Conservation (phyloP, 2,888 invertebrate genomes). For the Micropterix aruncella region DNA sequence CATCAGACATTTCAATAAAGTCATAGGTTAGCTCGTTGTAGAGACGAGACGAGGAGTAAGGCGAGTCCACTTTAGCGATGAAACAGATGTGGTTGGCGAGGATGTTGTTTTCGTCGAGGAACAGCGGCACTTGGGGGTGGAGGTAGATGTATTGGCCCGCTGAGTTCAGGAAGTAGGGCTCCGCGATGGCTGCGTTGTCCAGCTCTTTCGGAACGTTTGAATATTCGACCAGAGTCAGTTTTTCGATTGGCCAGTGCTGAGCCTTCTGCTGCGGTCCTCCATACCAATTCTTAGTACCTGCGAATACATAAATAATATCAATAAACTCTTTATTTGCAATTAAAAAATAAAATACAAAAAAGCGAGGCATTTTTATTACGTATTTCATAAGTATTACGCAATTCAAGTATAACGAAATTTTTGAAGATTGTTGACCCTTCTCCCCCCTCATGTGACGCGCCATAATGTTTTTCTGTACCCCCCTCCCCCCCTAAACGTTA, state of each 20-base stretch:
- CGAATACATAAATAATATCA: too few relatives aligned
- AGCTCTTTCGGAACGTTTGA: constrained; percentile 43
- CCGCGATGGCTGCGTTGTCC: constrained; percentile 40
- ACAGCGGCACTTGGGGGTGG: constrained; percentile 48
- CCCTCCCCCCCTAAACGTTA: too few relatives aligned
- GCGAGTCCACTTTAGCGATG: constrained; percentile 28
- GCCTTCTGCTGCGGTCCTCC: constrained; percentile 47
- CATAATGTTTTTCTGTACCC: too few relatives aligned
- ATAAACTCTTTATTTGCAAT: too few relatives aligned
- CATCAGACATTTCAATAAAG: constrained; percentile 43
- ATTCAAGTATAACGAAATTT: too few relatives aligned
- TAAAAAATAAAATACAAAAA: too few relatives aligned
- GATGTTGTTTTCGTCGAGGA: constrained; percentile 51
- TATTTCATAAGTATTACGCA: too few relatives aligned
- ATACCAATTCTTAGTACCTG: constrained; percentile 50
- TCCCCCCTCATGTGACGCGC: too few relatives aligned
- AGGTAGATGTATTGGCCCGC: constrained; percentile 52
- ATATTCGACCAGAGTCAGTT: constrained; percentile 35
- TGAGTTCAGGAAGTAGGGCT: constrained; percentile 61
- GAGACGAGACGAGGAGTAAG: constrained; percentile 32
- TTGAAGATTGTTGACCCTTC: too few relatives aligned
- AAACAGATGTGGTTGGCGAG: constrained; percentile 41
- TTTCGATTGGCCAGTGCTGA: constrained; percentile 52
- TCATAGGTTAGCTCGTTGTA: constrained; percentile 40
- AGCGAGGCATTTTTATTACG: too few relatives aligned